These are phyloP conservation scores for Umimayanthus kanabou DNA, from an alignment of 92 coral and sea anemone genomes.

Conservation along the genomic window DNA sequence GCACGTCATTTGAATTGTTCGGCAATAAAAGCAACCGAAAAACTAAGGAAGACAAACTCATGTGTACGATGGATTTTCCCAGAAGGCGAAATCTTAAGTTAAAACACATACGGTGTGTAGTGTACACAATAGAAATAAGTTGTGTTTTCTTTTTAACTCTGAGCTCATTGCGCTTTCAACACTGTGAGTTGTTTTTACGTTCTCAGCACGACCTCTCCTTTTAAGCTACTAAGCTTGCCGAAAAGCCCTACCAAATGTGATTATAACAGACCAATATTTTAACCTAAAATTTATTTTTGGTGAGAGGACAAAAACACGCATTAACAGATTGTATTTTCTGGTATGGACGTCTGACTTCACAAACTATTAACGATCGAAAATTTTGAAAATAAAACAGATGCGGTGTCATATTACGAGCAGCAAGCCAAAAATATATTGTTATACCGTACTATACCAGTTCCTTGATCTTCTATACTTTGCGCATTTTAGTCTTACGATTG, in stretches of 20 bases:
- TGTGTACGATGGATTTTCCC: not conserved
- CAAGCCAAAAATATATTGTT: not conserved
- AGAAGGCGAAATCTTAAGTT: constrained; percentile 27
- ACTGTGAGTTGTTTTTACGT: not conserved
- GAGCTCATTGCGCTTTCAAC: not conserved
- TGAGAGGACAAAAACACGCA: not conserved
- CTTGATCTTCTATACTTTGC: not conserved
- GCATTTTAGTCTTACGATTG: not conserved
- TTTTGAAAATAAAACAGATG: constrained; percentile 1
- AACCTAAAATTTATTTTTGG: not conserved
- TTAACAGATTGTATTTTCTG: not conserved
- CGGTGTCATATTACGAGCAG: not conserved
- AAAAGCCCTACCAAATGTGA: constrained; percentile 10
- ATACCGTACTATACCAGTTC: not conserved
- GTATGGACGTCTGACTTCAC: not conserved
- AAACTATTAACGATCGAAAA: not conserved
- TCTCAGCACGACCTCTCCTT: constrained; percentile 36
- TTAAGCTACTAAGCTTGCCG: constrained; percentile 17
- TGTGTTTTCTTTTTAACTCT: not conserved
- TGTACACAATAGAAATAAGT: not conserved
- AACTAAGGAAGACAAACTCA: not conserved
- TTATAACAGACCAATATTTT: not conserved
- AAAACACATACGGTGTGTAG: constrained; percentile 13
- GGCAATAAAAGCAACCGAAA: constrained; percentile 30
- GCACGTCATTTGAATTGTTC: constrained; percentile 17